Conservation (phyloP, 30 jellyfish, hydroid and myxozoan genomes). For the Hydractinia symbiolongicarpus region DNA sequence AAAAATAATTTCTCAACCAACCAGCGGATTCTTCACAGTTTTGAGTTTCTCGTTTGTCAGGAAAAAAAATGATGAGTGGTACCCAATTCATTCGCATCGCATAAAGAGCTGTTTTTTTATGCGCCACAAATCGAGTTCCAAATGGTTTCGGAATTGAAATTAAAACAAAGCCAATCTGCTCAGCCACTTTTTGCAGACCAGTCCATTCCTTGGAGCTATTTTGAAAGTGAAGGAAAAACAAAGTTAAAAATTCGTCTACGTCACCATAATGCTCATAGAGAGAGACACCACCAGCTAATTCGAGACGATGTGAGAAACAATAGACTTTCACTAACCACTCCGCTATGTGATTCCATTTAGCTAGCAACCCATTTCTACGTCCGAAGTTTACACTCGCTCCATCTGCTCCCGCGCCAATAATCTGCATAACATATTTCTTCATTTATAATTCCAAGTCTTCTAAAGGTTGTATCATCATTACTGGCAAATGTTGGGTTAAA, state of each 20-base stretch:
- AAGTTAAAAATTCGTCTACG: background rate
- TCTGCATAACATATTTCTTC: background rate
- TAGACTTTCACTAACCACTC: background rate
- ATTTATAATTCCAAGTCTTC: background rate
- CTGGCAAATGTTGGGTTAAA: background rate
- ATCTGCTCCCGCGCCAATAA: slow-evolving; percentile 15
- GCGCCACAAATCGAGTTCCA: background rate
- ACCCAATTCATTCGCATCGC: slow-evolving; percentile 7
- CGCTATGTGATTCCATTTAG: slow-evolving; percentile 7
- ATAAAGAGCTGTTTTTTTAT: background rate
- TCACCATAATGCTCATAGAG: background rate
- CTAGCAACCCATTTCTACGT: background rate
- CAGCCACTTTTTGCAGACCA: background rate
- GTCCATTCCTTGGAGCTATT: slow-evolving; percentile 9
- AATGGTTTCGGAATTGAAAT: slow-evolving; percentile 1
- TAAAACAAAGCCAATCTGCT: background rate
- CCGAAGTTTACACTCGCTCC: slow-evolving; percentile 21
- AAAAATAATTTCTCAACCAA: background rate
- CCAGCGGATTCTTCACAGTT: slow-evolving; percentile 5
- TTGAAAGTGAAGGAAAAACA: background rate
- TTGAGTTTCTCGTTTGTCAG: slow-evolving; percentile 1
- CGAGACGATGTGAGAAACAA: background rate
- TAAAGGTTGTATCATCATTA: background rate
- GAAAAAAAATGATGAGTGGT: background rate
- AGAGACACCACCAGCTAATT: background rate